A percentile compares a stretch with the other conserved stretches of the same genome.
Conservation (phyloP, 2,113 vertebrate species). For the Zingel zingel region DNA sequence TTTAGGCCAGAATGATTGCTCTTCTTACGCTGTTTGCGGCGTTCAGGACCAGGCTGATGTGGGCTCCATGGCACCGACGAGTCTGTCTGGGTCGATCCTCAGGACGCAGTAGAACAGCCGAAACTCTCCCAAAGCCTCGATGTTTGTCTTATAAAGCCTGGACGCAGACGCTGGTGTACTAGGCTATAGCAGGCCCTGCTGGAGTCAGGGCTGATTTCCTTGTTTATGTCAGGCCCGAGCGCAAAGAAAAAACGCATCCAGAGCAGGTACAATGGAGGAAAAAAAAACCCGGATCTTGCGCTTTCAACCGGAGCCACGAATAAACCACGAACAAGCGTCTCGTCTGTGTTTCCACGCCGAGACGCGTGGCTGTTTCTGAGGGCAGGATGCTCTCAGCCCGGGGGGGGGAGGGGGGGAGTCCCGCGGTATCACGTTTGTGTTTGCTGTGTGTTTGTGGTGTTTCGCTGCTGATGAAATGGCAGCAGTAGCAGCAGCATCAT, state of each 20-base stretch:
- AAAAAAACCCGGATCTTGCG: constrained; percentile 24
- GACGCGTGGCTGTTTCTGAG: neutral
- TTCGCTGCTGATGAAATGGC: constrained; percentile 90
- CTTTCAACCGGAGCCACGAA: constrained; percentile 6
- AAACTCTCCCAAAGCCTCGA: constrained; percentile 18
- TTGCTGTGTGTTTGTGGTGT: constrained; percentile 66
- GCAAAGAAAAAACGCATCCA: constrained; percentile 13
- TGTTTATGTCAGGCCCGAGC: neutral
- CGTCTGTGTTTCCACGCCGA: neutral
- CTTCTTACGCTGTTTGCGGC: constrained; percentile 32
- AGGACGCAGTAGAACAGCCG: too few species aligned
- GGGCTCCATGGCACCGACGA: constrained; percentile 74
- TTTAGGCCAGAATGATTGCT: constrained; percentile 35
- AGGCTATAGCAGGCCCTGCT: constrained; percentile 12
- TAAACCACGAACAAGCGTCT: neutral
- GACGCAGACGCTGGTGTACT: neutral
- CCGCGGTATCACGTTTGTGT: constrained; percentile 52
- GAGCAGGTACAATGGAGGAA: constrained; percentile 41
- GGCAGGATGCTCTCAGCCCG: neutral
- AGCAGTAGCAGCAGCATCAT: constrained; percentile 88
- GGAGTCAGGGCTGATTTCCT: too few species aligned
- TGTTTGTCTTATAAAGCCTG: neutral
- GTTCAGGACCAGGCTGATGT: constrained; percentile 70
- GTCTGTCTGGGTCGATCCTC: constrained; percentile 33
- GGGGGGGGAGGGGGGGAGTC: constrained; percentile 31